These are phyloP conservation scores for Aromia moschata DNA, from an alignment of 2,888 invertebrate genomes.

Conservation along the genomic window DNA sequence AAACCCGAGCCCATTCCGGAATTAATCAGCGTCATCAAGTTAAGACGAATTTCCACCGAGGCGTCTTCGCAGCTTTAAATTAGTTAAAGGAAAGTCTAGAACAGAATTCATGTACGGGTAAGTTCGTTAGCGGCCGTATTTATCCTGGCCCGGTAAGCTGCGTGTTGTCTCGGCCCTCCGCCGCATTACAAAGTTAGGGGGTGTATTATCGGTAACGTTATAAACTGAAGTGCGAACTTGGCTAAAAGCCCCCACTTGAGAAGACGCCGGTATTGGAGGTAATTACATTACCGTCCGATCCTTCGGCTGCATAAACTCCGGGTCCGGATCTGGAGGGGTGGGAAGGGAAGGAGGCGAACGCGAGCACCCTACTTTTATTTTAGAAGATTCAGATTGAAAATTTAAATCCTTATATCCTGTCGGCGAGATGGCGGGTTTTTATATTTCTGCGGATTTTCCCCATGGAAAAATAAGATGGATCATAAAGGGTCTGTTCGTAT, in stretches of 20 bases:
- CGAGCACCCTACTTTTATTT: slow-evolving; percentile 29
- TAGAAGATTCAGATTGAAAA: slow-evolving; percentile 50
- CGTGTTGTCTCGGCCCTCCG: slow-evolving; percentile 28
- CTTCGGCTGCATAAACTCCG: slow-evolving; percentile 47
- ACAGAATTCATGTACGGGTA: slow-evolving; percentile 24
- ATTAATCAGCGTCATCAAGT: slow-evolving; percentile 7
- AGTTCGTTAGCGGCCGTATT: slow-evolving; percentile 39
- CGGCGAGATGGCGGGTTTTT: not conserved
- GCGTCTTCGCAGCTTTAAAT: slow-evolving; percentile 4
- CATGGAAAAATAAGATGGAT: no score
- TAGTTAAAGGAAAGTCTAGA: slow-evolving; percentile 21
- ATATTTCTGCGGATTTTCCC: no score
- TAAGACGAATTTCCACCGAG: slow-evolving; percentile 5
- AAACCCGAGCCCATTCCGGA: not conserved
- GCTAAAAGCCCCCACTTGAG: slow-evolving; percentile 57
- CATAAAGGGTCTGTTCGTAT: no score
- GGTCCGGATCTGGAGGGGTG: slow-evolving; percentile 23
- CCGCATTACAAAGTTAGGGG: slow-evolving; percentile 46
- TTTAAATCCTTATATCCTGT: slow-evolving; percentile 48
- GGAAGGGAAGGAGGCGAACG: slow-evolving; percentile 37
- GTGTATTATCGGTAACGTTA: slow-evolving; percentile 57
- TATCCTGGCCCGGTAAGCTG: slow-evolving; percentile 31
- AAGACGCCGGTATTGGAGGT: slow-evolving; percentile 54
- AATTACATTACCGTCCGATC: slow-evolving; percentile 57
- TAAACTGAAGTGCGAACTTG: slow-evolving; percentile 58